Evolutionary conservation across 1,140 invertebrate genomes (phyloP), one percentile per base, ranked within the genome.

Genomic region (Hylaeus volcanicus): DNA sequence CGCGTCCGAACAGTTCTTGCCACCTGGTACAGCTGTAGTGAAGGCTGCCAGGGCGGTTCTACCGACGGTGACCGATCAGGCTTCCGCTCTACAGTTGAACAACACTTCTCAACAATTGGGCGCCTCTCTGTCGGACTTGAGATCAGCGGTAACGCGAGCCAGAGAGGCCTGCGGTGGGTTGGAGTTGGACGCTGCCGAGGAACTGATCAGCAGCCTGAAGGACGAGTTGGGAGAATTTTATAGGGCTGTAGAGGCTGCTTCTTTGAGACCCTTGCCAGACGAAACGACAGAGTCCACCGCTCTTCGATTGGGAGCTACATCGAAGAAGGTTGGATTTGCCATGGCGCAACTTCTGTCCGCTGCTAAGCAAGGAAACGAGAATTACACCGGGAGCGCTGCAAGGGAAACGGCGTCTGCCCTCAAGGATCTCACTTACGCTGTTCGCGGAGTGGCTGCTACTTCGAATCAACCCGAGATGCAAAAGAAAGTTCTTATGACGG

Each of bases 91-190:
- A 53, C 95, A 90, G 88, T 92, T 96, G 68, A 96, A 94, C 69
- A 95, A 96, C 82, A 96, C 95, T 60, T 95, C 96, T 3, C 97
- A 98, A 87, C 95, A 96, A 75, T 94, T 98, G 76, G 95, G 96
- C 3, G 93, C 95, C 12, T 96, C 96, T 75, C 93, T 98, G 9
- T 95, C 96, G 1, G 98, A 98, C 81, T 93, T 99, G 3, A 94
- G 97, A 88, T 96, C 96, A 41, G 96, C 98, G 8, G 95, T 98
- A 0, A 95, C 95, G 69, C 96, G 98, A 45, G 97, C 98, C 0
- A 96, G 97, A 84, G 96, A 98, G 89, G 96, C 96, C 1, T 98
- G 97, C 90, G 97, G 96, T 82, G 97, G 97, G n/a, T 93, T 98
- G 79, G 98, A 98, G 89, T 91, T 97, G 64, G 96, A 97, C 84